Base-by-base conservation (phyloP, 92 coral and sea anemone species). In the Palythoa grandis region DNA sequence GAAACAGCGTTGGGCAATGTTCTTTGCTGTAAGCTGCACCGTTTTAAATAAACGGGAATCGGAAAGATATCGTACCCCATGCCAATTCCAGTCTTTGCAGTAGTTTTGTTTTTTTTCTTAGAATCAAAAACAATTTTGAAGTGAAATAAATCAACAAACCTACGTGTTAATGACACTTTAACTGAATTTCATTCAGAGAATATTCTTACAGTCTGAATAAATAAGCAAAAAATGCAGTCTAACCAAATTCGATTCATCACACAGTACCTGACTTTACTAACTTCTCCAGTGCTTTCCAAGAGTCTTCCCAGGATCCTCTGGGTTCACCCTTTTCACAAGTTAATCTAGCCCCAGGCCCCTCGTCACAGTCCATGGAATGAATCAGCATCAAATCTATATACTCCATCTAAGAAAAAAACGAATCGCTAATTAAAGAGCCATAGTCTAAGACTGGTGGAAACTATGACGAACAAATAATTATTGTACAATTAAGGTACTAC, bases 261-360 rank as follows among this genome's bases (percentile, higher is more conserved):
- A 3, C 69, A 63, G 22, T 63, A 86, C 98, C 98, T 76, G 90
- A 72, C 25, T 78, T 83, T 11, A 95, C 95, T 20, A 92, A 82
- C 9, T 75, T 69, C 54, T 96, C 99, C 65, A 96, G 86, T 15
- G 95, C 98, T 76, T 82, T 87, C 99, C 99, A 96, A 0, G 92
- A 95, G 86, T 96, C 99, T 76, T 91, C 91, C 99, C 99, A 96
- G 0, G 99, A 88, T 78, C 99, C 95, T 70, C 92, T 91, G 47
- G 98, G 97, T 52, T 91, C 92, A 48, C 95, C 96, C 68, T 92
- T 87, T 29, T 82, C 83, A 84, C 99, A 96, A 23, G 86, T 14
- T 83, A 96, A 90, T 68, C 89, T 90, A 22, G 88, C 91, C 56
- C 87, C 95, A 74, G 89, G 91, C 40, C 95, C 98, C 82, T 91